Percentiles rank a stretch among this genome's conserved stretches.
Conservation (phyloP, 2,888 invertebrate species). For the Eupithecia dodoneata region DNA sequence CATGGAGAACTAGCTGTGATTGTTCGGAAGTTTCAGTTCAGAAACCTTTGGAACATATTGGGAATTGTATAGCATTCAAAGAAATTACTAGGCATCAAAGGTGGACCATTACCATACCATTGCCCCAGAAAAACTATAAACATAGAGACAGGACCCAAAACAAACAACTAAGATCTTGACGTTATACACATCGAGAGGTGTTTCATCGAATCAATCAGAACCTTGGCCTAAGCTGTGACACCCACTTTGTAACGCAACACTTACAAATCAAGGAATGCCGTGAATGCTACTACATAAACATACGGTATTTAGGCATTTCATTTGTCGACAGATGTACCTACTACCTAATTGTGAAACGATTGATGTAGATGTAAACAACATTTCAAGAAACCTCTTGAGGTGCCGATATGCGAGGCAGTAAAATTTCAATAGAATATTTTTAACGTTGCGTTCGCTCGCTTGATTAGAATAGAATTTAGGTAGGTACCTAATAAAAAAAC, state of each 20-base stretch:
- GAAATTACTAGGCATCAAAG: not conserved
- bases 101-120: not conserved
- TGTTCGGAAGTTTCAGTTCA: not conserved
- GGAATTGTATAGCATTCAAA: not conserved
- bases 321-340: slow-evolving; percentile 35
- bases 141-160: not conserved
- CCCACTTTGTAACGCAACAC: slow-evolving; percentile 61
- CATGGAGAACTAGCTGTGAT: not conserved
- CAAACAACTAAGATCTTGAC: not conserved
- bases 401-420: not conserved
- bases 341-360: slow-evolving; percentile 41
- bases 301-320: slow-evolving; percentile 44
- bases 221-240: slow-evolving; percentile 63
- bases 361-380: slow-evolving; percentile 41
- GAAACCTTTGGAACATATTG: not conserved
- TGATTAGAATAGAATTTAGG: not conserved
- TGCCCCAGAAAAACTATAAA: not conserved
- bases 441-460: not conserved
- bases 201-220: slow-evolving; percentile 37
- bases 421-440: not conserved
- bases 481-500: not conserved
- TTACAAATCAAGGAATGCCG: slow-evolving; percentile 53
- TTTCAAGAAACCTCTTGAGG: slow-evolving; percentile 28
- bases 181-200: not conserved
- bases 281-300: slow-evolving; percentile 48